A percentile compares a stretch with the other conserved stretches of the same genome.
phyloP scores from a whole-genome alignment of 2,113 vertebrate genomes.

The Leiothrix lutea region DNA sequence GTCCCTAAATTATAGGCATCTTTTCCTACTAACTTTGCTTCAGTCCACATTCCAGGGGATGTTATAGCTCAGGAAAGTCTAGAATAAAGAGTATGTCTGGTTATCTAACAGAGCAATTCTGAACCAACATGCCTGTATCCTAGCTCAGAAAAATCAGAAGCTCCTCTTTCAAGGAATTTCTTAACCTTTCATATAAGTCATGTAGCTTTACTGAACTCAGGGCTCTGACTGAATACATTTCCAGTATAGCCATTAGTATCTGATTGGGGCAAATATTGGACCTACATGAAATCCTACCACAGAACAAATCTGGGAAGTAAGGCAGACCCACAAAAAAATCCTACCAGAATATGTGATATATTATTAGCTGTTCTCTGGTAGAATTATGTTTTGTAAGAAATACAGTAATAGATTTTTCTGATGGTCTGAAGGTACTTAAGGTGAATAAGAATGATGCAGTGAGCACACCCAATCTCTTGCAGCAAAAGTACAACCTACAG shows the following conservation, averaged over 20 bases:
- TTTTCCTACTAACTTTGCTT: not conserved
- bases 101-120: not conserved
- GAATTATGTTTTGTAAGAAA: not conserved
- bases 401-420: not conserved
- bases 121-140: not conserved
- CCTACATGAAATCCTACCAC: not conserved
- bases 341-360: not conserved
- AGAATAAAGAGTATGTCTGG: not conserved
- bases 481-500: not conserved
- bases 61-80: not conserved
- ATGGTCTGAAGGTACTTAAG: not conserved
- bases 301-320: not conserved
- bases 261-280: not conserved
- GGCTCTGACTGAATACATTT: not conserved
- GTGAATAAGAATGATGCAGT: accelerated
- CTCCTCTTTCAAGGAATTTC: not conserved
- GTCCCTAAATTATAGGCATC: not conserved
- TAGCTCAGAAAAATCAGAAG: not conserved
- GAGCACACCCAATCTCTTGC: not conserved
- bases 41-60: not conserved
- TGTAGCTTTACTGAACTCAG: not conserved
- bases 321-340: not conserved
- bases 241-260: not conserved
- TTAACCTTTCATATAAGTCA: not conserved
- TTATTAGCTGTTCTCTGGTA: not conserved